phyloP scores from a whole-genome alignment of 2,888 invertebrate species.

The Rhamnusium bicolor region DNA sequence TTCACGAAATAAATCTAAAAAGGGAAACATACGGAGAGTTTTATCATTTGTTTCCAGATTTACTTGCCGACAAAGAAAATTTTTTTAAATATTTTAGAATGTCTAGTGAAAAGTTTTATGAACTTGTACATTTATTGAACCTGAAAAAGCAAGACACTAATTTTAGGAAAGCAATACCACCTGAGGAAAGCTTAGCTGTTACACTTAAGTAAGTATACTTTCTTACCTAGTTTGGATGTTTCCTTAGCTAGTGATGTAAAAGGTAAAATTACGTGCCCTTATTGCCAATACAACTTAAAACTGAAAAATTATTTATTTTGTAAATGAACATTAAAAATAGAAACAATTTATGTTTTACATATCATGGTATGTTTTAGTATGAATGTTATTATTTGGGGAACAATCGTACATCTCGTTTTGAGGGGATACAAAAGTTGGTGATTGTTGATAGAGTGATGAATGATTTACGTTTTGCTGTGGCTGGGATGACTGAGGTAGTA shows the following conservation, averaged over 20 bases:
- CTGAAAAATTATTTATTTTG: neutral
- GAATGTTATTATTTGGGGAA: neutral
- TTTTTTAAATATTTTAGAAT: neutral
- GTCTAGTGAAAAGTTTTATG: no score
- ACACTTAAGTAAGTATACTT: conserved; percentile 34
- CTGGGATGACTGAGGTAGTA: neutral
- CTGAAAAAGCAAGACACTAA: conserved; percentile 31
- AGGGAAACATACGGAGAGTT: neutral
- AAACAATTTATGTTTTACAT: neutral
- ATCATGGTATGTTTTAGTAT: neutral
- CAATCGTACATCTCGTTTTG: neutral
- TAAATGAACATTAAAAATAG: neutral
- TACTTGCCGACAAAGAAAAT: neutral
- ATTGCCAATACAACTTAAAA: neutral
- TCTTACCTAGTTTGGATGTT: neutral
- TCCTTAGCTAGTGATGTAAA: neutral
- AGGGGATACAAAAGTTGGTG: neutral
- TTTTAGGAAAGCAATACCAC: conserved; percentile 32
- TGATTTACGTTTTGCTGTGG: neutral
- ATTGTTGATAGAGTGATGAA: neutral
- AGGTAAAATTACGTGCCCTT: neutral
- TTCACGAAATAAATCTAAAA: neutral
- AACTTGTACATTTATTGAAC: neutral
- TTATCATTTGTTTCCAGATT: neutral
- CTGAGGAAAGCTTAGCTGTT: conserved; percentile 37